A percentile compares a stretch with the other conserved stretches of the same genome.
Evolutionary conservation across 2,113 vertebrate species (phyloP).

Genomic region (Prietella phreatophila): DNA sequence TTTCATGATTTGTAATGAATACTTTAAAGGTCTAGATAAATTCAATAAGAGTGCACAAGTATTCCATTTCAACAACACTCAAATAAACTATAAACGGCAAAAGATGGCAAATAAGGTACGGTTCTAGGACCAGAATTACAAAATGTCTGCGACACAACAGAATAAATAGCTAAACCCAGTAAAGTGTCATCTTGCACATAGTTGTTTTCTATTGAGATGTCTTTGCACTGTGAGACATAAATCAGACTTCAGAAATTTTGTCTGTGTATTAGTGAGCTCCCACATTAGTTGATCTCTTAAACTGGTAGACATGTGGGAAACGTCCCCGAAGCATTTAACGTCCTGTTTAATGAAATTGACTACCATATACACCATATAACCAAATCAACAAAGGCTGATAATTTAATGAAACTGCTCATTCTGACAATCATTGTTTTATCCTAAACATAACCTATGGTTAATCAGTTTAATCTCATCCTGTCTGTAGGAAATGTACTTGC

Average conservation of each 20-base stretch:
- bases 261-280: background rate
- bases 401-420: background rate
- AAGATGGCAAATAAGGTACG: background rate
- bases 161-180: background rate
- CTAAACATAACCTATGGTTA: background rate
- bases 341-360: background rate
- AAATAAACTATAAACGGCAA: too few relatives aligned
- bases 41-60: too few relatives aligned
- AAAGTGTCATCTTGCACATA: background rate
- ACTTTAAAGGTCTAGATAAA: too few relatives aligned
- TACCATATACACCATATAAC: background rate
- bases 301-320: background rate
- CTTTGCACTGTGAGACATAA: too few relatives aligned
- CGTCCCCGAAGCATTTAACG: background rate
- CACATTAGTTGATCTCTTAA: background rate
- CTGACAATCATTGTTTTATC: background rate
- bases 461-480: background rate
- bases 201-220: background rate
- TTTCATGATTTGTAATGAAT: too few relatives aligned
- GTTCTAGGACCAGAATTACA: background rate
- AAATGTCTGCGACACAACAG: background rate
- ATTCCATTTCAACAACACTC: too few relatives aligned
- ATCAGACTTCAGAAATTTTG: background rate
- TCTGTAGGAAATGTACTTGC: conserved; percentile 79
- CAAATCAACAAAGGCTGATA: background rate